Evolutionary conservation across 2,888 invertebrate species (phyloP), one percentile per base, ranked within the genome.

Genomic region (Thecocarcelia acutangulata): DNA sequence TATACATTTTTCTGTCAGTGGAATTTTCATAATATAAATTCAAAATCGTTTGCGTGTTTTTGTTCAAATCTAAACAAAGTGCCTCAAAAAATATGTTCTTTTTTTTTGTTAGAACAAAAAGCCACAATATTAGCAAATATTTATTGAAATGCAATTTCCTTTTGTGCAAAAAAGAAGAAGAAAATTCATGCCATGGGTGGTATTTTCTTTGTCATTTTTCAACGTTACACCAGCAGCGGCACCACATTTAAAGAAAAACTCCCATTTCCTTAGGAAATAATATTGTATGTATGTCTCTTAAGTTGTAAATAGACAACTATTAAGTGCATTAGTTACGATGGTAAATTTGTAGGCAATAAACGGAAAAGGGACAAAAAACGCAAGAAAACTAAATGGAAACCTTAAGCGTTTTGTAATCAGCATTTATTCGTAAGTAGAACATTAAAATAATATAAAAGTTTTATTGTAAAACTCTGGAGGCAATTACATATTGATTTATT

Each of bases 141-240:
- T 33, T 5, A 33, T 69, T 61, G 73, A 77, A 77, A 81, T 73
- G 73, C 77, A 64, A 77, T 81, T 81, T 77, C 73, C 81, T 69
- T 40, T 4, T 64, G 21, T 40, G 44, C 42, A 75, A 59, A 50
- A 75, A 33, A 3, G 8, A 33, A 33, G 1, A 33, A 33, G 33
- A 33, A 33, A 33, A 33, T 1, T 9, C 46, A 48, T 59, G n/a
- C 52, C 37, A 42, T 28, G 58, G 50, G 42, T 50, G 56, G 50
- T 28, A 56, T 73, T 72, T 64, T 44, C 24, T 21, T 56, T 56
- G 46, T 63, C 59, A 68, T 61, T 68, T 44, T 68, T 54, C 24
- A 40, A 19, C 48, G 46, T 28, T 44, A 48, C 42, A 68, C 54
- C 46, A 61, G 42, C 48, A 68, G 48, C 61, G 28, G 42, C 33